Evolutionary conservation across 2,797 vertebrate species (phyloP), one percentile per base, ranked within the genome.

Genomic region (Periophthalmus magnuspinnatus): DNA sequence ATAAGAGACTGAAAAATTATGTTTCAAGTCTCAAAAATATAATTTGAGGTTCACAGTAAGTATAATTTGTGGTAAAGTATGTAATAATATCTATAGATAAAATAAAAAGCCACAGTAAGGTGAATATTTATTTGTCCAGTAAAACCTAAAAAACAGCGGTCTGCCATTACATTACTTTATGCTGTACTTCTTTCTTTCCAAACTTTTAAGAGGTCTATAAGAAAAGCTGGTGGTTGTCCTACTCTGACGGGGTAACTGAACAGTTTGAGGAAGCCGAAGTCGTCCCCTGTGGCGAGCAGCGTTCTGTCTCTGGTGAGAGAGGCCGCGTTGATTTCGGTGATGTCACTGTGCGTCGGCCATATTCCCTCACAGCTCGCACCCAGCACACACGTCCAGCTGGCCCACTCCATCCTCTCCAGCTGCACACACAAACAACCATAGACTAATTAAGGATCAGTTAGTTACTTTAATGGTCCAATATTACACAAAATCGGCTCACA

Each of bases 251-350:
- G 97, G 72, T 95, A 97, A 22, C 93, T 90, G 76, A 98, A 99
- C 41, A 98, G 94, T 84, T 99, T 99, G 69, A 98, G 93, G 72
- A 98, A 98, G 36, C 97, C 97, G 0, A 97, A 98, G 69, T 98
- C 97, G 16, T 98, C 97, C 62, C 96, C 97, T 0, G 96, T 97
- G 71, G 95, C 95, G 74, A 99, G 83, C 2, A 97, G 92, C 4
- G 92, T 90, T n/a, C 84, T 75, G 57, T 98, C 97, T 90, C 95
- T 94, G 45, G 96, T 97, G 55, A 97, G 95, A 59, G 93, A 95
- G 17, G 96, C 93, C 0, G 96, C 94, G 0, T 99, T 99, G 57
- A 98, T 1, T 94, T 96, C 77, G 90, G 96, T 89, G 22, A 96
- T 95, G 84, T 98, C 95, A 0, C 96, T 98, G 82, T 96, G 95